Evolutionary conservation across 2,113 vertebrate species (phyloP).

Genomic region (Siphamia tubifer): DNA sequence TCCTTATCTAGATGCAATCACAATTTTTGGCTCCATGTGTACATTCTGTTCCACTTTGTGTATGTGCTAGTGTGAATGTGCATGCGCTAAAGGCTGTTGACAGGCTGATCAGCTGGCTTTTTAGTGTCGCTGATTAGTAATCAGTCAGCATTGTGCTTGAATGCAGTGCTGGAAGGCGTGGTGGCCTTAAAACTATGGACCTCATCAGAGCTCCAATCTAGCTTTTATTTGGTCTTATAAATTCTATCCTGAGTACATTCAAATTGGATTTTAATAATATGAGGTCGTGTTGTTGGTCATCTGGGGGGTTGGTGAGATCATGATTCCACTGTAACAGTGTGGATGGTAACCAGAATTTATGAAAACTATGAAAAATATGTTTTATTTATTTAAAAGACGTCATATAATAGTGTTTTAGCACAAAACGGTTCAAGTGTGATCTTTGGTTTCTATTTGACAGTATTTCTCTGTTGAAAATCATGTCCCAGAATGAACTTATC

Average conservation of each 20-base stretch:
- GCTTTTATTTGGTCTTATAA: constrained; percentile 32
- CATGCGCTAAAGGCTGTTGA: constrained; percentile 2
- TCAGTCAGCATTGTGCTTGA: constrained; percentile 74
- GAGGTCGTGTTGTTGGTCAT: no score
- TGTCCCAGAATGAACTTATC: no score
- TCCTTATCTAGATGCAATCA: constrained; percentile 58
- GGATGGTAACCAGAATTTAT: no score
- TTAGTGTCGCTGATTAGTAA: constrained; percentile 69
- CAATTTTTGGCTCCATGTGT: constrained; percentile 16
- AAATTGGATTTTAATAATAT: constrained; percentile 23
- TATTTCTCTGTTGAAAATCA: no score
- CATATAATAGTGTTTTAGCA: no score
- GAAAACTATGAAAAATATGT: no score
- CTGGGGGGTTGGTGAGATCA: no score
- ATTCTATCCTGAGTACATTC: constrained; percentile 21
- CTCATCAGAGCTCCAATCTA: constrained; percentile 61
- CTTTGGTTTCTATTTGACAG: no score
- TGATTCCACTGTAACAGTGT: no score
- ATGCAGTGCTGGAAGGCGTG: constrained; percentile 38
- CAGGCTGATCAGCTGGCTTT: constrained; percentile 59
- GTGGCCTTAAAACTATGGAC: constrained; percentile 45
- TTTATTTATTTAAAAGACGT: no score
- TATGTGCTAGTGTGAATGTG: constrained; percentile 23
- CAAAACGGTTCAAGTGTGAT: no score
- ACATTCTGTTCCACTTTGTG: constrained; percentile 5